Base-by-base conservation (phyloP, 2,797 vertebrate species). In the Molossus alvarezi region DNA sequence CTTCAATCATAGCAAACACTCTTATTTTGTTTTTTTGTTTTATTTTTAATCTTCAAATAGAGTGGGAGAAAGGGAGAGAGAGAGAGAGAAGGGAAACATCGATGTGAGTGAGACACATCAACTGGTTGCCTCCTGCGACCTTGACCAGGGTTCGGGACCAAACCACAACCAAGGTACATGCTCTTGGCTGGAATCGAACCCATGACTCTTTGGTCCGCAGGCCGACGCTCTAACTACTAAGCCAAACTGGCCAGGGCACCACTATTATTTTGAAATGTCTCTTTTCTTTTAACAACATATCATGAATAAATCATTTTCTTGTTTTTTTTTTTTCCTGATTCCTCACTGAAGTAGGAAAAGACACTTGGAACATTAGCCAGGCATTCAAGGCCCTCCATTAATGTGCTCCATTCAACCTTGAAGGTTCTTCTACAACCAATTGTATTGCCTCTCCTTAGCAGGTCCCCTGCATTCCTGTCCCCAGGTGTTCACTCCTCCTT, bases 241-340 rank as follows among this genome's bases (percentile, higher is more conserved):
- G 41, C 41, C 41, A 45, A 45, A 45, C 41, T 45, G 41, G 41
- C 41, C 41, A 45, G 41, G 41, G 41, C 41, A 33, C 9, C 9
- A 58, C 6, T 88, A 37, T 76, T 82, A 80, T 62, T 82, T 88
- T 77, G 48, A 96, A 91, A 89, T 41, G 21, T 48, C 9, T 27
- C n/a, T 77, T 92, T 92, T 89, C 29, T 62, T 83, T 67, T 75
- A 69, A 73, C 55, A 71, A 57, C 14, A 62, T 4, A 76, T 55
- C 10, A 8, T 45, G 29, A 33, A 72, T 45, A 53, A 85, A 84
- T n/a, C 27, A 48, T 15, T 33, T 13, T 69, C 5, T 81, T 86
- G 41, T 76, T 48, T 93, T 65, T 48, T 77, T 77, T 27, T n/a
- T 91, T 69, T 37, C 53, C 57, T n/a, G 29, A 88, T 85, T 88